Percentiles rank a stretch among this genome's conserved stretches.
Evolutionary conservation across 2,113 vertebrate species (phyloP).

Genomic region (Xiphias gladius): DNA sequence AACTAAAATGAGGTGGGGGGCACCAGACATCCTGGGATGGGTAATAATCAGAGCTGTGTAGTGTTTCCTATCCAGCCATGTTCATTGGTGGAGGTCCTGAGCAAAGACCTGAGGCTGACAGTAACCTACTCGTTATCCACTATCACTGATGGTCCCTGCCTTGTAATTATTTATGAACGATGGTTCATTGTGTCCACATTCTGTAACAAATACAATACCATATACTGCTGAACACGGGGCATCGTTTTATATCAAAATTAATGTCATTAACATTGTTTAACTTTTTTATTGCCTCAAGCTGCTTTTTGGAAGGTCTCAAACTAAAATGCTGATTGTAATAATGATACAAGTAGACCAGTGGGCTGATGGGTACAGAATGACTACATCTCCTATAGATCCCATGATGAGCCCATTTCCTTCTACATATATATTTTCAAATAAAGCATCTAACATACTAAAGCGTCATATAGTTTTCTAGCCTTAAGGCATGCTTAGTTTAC

Average conservation of each 20-base stretch:
- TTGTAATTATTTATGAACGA: slow-evolving; percentile 69
- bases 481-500: neutral
- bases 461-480: neutral
- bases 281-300: slow-evolving; percentile 36
- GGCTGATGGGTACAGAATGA: neutral
- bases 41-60: slow-evolving; percentile 59
- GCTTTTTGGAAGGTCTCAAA: neutral
- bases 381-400: neutral
- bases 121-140: slow-evolving; percentile 66
- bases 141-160: slow-evolving; percentile 60
- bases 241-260: slow-evolving; percentile 41
- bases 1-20: slow-evolving; percentile 48
- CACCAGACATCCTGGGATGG: slow-evolving; percentile 59
- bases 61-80: slow-evolving; percentile 52
- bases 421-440: neutral
- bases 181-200: slow-evolving; percentile 49
- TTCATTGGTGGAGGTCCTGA: slow-evolving; percentile 61
- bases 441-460: slow-evolving; percentile 1
- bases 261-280: slow-evolving; percentile 63
- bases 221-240: slow-evolving; percentile 1
- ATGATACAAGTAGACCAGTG: slow-evolving; percentile 10
- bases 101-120: slow-evolving; percentile 40
- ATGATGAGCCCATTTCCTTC: neutral
- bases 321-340: slow-evolving; percentile 10
- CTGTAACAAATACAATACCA: slow-evolving; percentile 56